These are phyloP conservation scores for Papilio polytes DNA, from an alignment of 1,140 invertebrate genomes.

Conservation along the genomic window DNA sequence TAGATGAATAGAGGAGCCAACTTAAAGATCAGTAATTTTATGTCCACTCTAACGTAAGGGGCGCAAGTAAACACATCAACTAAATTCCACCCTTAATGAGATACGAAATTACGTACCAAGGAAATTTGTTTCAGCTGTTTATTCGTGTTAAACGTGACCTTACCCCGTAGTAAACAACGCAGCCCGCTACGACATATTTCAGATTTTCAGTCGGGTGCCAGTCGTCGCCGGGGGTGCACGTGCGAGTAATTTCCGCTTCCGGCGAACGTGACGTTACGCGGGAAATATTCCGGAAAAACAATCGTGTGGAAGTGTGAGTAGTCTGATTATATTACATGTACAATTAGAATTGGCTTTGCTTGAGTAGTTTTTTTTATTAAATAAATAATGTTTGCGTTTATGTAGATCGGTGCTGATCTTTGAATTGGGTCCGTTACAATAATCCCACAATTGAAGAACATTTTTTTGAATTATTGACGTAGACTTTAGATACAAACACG, in stretches of 20 bases:
- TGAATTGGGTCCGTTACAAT: background rate
- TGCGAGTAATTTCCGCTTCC: slow-evolving; percentile 7
- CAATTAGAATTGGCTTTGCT: background rate
- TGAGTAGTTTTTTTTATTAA: background rate
- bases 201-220: slow-evolving; percentile 28
- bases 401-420: background rate
- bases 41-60: background rate
- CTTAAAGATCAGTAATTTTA: background rate
- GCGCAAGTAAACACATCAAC: background rate
- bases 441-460: too few species aligned
- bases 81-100: slow-evolving; percentile 3
- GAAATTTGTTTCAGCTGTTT: slow-evolving; percentile 12
- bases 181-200: slow-evolving; percentile 10
- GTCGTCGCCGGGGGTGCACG: slow-evolving; percentile 15
- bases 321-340: background rate
- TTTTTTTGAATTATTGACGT: too few species aligned
- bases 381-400: background rate
- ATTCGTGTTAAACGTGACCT: slow-evolving; percentile 26
- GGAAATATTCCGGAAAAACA: slow-evolving; percentile 29
- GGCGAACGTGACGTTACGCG: slow-evolving; percentile 10
- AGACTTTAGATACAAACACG: too few species aligned
- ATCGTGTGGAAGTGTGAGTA: slow-evolving; percentile 9
- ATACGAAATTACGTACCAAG: slow-evolving; percentile 5
- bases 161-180: slow-evolving; percentile 27
- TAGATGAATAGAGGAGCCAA: background rate